Base-by-base conservation (phyloP, 2,888 invertebrate species). In the Ctena decussata region DNA sequence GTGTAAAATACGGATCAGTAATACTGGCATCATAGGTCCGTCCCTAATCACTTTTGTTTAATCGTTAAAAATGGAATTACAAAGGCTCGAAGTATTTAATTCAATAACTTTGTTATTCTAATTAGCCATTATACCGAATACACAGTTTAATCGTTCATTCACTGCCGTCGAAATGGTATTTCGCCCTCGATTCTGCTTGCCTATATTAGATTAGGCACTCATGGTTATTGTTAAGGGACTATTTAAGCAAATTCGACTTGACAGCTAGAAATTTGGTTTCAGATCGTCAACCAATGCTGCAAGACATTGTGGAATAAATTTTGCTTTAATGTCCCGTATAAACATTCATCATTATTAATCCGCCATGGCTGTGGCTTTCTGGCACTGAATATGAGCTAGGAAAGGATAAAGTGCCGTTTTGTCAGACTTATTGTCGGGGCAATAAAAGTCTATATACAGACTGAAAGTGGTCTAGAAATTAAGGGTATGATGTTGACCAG, bases 151-250 rank as follows among this genome's bases (percentile, higher is more conserved):
- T 88, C 88, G 80, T 85, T 72, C 86, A 81, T 84, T 80, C 74
- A 80, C 79, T 84, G 84, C 84, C 84, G 86, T 85, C 82, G 82
- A 86, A 88, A 82, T 78, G 86, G 82, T 82, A 81, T 81, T 78
- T 82, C 72, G 74, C 71, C 71, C 77, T 79, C 82, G 71, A 82
- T 65, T 71, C 85, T 80, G 88, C 85, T 87, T 86, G 84, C 86
- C 84, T 81, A 86, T 92, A 92, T 92, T 90, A 86, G 91, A 91
- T 92, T 92, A 92, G 85, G 83, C 84, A 69, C 86, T 86, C 87
- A 90, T 92, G 92, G 92, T 89, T 90, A 89, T 85, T 91, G 91
- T 92, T 83, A 84, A 77, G 77, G 79, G 87, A 65, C 84, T 80
- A 82, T 70, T 79, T 86, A 87, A 86, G 84, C 80, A 89, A 89